Percentiles rank a stretch among this genome's conserved stretches.
These are phyloP conservation scores for Cuculus canorus DNA, from an alignment of 2,797 vertebrate species.

Conservation along the genomic window DNA sequence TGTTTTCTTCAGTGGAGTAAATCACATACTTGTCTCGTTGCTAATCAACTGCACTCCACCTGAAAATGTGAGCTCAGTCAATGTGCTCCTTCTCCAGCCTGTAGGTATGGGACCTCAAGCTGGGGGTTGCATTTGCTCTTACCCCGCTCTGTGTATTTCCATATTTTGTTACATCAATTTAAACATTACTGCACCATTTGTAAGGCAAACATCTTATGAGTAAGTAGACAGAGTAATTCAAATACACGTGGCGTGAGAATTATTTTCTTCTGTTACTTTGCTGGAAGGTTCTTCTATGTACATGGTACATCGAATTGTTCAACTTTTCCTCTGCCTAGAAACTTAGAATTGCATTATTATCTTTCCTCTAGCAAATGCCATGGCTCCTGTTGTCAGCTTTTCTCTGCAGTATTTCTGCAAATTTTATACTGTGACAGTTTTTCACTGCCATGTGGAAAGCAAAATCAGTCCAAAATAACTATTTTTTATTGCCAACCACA, in stretches of 20 bases:
- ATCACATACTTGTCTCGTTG: neutral
- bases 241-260: neutral
- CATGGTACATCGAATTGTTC: neutral
- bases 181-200: neutral
- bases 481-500: conserved; percentile 11
- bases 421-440: conserved; percentile 13
- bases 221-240: neutral
- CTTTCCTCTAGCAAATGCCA: neutral
- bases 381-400: conserved; percentile 5
- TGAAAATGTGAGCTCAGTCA: neutral
- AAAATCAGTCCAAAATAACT: conserved; percentile 34
- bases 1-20: conserved; percentile 16
- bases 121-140: neutral
- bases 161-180: neutral
- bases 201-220: neutral
- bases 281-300: neutral
- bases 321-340: neutral
- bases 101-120: neutral
- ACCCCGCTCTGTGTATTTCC: neutral
- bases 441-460: conserved; percentile 6
- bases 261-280: neutral
- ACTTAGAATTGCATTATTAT: neutral
- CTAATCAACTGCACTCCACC: neutral
- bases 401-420: conserved; percentile 17
- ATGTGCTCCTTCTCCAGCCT: neutral